Evolutionary conservation across 2,797 vertebrate genomes (phyloP).

Genomic region (Mastacembelus armatus): DNA sequence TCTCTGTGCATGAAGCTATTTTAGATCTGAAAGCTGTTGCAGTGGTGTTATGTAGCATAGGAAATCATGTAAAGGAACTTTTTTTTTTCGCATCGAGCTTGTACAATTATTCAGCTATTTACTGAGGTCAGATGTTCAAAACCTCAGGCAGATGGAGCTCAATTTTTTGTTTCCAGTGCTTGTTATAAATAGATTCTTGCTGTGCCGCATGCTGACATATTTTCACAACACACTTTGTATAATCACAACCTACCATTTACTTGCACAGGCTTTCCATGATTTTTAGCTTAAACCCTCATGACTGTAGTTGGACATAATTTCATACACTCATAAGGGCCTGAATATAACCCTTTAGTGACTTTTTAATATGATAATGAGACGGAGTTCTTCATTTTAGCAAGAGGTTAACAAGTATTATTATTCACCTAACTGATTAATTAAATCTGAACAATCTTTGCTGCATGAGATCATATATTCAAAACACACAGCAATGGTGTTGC

Average conservation of each 20-base stretch:
- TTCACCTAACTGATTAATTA: background rate
- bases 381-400: background rate
- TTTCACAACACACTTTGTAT: conserved; percentile 39
- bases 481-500: conserved; percentile 58
- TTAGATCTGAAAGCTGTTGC: conserved; percentile 28
- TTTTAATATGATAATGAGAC: too few species aligned
- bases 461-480: background rate
- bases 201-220: conserved; percentile 24
- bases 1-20: conserved; percentile 39
- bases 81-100: conserved; percentile 2
- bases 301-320: background rate
- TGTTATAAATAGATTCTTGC: conserved; percentile 56
- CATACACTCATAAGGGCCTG: background rate
- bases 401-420: background rate
- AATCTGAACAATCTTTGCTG: background rate
- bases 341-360: background rate
- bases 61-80: conserved; percentile 15
- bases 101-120: conserved; percentile 53
- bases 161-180: conserved; percentile 17
- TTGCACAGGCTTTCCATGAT: background rate
- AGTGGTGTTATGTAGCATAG: conserved; percentile 3
- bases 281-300: background rate
- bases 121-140: conserved; percentile 7
- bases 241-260: conserved; percentile 17
- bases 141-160: conserved; percentile 24